phyloP scores from a whole-genome alignment of 2,797 vertebrate genomes.

The Argyrosomus regius region DNA sequence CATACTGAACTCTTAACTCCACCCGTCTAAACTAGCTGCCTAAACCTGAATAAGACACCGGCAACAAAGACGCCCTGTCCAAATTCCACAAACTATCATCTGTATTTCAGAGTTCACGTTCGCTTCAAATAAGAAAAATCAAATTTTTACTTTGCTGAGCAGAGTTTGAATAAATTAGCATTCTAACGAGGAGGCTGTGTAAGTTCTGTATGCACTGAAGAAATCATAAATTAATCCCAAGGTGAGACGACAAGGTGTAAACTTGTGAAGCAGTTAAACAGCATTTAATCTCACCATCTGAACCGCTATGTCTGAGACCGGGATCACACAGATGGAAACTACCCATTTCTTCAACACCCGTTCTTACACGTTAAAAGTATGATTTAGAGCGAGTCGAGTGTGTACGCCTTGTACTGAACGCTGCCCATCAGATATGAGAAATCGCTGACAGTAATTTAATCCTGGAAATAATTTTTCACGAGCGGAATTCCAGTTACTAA shows the following conservation, averaged over 20 bases:
- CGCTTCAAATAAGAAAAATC: conserved; percentile 6
- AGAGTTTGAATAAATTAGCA: conserved; percentile 14
- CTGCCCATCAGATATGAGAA: not conserved
- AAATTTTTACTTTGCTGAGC: conserved; percentile 2
- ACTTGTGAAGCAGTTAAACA: conserved; percentile 16
- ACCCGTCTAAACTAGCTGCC: not conserved
- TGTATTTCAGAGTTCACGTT: conserved; percentile 1
- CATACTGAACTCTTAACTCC: not conserved
- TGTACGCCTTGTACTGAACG: not conserved
- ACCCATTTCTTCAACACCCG: conserved; percentile 3
- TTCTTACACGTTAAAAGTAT: not conserved
- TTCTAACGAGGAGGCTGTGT: not conserved
- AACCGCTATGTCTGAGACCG: not conserved
- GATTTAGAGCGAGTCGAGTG: not conserved
- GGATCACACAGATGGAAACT: conserved; percentile 17
- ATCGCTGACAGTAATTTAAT: not conserved
- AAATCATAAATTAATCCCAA: conserved; percentile 20
- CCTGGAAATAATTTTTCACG: conserved; percentile 2
- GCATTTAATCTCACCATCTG: conserved; percentile 18
- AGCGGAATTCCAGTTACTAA: not conserved
- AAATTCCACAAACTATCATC: not conserved
- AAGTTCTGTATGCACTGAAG: not conserved
- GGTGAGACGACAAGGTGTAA: conserved; percentile 13
- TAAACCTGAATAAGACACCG: not conserved
- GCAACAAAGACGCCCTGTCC: not conserved